phyloP scores from a whole-genome alignment of 2,113 vertebrate species.

The Piaya cayana region DNA sequence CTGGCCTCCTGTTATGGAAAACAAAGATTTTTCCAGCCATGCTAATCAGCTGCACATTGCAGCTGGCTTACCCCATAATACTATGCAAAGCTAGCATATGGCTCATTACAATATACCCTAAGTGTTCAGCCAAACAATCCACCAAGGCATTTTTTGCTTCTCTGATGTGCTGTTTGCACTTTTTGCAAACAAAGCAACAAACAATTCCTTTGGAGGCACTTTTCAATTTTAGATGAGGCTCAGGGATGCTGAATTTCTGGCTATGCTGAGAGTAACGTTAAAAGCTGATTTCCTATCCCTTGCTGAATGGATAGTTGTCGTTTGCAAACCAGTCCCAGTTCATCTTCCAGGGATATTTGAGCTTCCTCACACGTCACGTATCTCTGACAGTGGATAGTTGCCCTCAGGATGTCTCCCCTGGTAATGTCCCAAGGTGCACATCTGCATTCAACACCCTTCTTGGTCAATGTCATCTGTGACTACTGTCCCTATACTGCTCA shows the following conservation, averaged over 20 bases:
- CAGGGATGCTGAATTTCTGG: conserved; percentile 11
- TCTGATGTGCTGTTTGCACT: conserved; percentile 62
- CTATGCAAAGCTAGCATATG: conserved; percentile 65
- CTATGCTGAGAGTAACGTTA: conserved; percentile 3
- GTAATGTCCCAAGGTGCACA: not conserved
- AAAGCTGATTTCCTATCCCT: not conserved
- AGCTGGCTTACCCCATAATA: conserved; percentile 28
- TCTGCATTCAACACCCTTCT: not conserved
- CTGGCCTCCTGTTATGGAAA: not conserved
- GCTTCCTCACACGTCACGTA: not conserved
- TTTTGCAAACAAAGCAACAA: conserved; percentile 71
- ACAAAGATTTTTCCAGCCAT: conserved; percentile 27
- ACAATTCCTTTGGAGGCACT: conserved; percentile 49
- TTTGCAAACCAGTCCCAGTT: not conserved
- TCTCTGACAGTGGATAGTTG: not conserved
- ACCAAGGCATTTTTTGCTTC: conserved; percentile 60
- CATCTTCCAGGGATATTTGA: not conserved
- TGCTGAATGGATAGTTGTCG: not conserved
- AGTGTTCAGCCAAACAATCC: conserved; percentile 57
- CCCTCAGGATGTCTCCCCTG: not conserved
- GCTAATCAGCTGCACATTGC: conserved; percentile 30
- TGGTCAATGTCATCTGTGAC: not conserved
- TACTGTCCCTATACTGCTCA: not conserved
- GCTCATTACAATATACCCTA: conserved; percentile 65
- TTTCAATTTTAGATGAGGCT: conserved; percentile 49